Conservation (phyloP, 2,797 vertebrate genomes). For the Takifugu rubripes region DNA sequence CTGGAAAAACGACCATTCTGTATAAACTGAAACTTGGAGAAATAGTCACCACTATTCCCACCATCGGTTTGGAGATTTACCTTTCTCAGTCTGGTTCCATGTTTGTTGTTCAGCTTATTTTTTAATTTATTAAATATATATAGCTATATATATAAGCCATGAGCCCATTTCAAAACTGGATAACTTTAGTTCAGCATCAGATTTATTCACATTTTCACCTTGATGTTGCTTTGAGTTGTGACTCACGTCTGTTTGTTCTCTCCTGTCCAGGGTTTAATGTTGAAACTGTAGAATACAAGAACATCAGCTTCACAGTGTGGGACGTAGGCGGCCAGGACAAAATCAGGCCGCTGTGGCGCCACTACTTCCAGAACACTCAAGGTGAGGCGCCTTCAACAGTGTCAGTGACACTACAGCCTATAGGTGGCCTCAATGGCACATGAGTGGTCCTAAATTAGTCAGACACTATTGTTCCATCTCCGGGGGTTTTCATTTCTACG, state of each 20-base stretch:
- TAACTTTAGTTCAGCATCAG: too few species aligned
- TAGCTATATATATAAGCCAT: too few species aligned
- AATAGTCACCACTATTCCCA: conserved; percentile 86
- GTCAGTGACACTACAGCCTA: conserved; percentile 21
- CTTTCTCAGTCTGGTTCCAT: background rate
- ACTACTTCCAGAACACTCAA: conserved; percentile 91
- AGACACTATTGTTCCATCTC: conserved; percentile 33
- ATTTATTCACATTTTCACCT: too few species aligned
- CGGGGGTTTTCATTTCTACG: conserved; percentile 4
- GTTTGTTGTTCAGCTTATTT: too few species aligned
- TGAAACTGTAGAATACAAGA: conserved; percentile 91
- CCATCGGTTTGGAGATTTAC: conserved; percentile 72
- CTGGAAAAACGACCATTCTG: conserved; percentile 86
- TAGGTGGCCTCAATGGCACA: conserved; percentile 35
- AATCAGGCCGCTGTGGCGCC: conserved; percentile 87
- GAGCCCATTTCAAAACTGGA: too few species aligned
- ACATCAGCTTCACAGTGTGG: conserved; percentile 89
- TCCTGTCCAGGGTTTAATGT: conserved; percentile 82
- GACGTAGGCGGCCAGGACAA: conserved; percentile 88
- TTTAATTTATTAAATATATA: too few species aligned
- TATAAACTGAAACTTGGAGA: conserved; percentile 87
- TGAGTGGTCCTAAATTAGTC: conserved; percentile 45
- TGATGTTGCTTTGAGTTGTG: too few species aligned
- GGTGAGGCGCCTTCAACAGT: conserved; percentile 63
- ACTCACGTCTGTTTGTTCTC: conserved; percentile 1